phyloP scores from a whole-genome alignment of 2,888 invertebrate genomes.

The Tetramorium bicarinatum region DNA sequence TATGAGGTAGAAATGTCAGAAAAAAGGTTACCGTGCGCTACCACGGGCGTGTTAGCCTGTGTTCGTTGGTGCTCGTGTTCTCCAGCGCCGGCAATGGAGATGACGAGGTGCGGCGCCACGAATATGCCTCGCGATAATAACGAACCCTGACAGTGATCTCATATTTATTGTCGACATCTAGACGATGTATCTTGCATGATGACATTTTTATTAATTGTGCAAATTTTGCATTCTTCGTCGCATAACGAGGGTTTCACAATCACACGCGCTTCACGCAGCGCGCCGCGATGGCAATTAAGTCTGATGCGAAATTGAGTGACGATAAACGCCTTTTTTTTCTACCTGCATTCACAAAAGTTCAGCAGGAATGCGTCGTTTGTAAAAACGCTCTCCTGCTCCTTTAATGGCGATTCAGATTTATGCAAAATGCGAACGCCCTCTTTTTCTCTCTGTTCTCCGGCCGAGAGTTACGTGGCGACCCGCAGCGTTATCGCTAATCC shows the following conservation, averaged over 20 bases:
- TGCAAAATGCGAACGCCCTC: slow-evolving; percentile 19
- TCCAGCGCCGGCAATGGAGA: slow-evolving; percentile 53
- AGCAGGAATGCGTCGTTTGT: background rate
- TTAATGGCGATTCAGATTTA: slow-evolving; percentile 56
- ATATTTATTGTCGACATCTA: slow-evolving; percentile 20
- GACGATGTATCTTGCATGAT: background rate
- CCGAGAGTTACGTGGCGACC: slow-evolving; percentile 59
- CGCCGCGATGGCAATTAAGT: background rate
- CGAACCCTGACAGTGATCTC: slow-evolving; percentile 37
- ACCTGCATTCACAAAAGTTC: slow-evolving; percentile 9
- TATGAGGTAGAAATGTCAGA: slow-evolving; percentile 75
- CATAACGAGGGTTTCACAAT: slow-evolving; percentile 1
- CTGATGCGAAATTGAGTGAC: background rate
- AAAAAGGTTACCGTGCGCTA: slow-evolving; percentile 75
- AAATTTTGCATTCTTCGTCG: background rate
- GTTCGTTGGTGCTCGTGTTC: slow-evolving; percentile 65
- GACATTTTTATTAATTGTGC: slow-evolving; percentile 27
- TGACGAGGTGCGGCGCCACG: slow-evolving; percentile 31
- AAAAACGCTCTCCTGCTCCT: background rate
- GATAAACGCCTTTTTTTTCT: background rate
- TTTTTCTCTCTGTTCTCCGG: background rate
- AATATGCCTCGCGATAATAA: slow-evolving; percentile 31
- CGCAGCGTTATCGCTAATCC: slow-evolving; percentile 53
- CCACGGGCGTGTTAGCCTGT: slow-evolving; percentile 75
- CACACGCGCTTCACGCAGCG: background rate